These are phyloP conservation scores for Chlorocebus sabaeus DNA, from an alignment of 2,113 vertebrate species.

Conservation along the genomic window DNA sequence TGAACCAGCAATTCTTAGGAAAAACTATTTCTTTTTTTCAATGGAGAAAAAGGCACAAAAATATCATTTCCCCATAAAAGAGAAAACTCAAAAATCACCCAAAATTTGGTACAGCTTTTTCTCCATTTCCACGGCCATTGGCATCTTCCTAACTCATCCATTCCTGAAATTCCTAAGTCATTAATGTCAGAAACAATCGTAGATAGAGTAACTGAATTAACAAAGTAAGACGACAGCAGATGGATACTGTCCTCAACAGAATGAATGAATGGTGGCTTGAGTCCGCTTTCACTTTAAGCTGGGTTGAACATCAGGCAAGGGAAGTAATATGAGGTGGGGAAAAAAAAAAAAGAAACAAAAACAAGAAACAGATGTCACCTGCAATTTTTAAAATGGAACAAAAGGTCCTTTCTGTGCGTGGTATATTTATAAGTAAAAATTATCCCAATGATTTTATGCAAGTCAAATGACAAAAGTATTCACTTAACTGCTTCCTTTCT, in stretches of 20 bases:
- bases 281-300: background rate
- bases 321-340: rapidly evolving
- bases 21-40: background rate
- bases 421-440: background rate
- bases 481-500: background rate
- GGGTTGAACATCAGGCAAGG: background rate
- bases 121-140: background rate
- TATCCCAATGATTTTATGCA: background rate
- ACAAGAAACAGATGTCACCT: background rate
- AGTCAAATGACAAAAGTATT: background rate
- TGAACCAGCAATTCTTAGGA: background rate
- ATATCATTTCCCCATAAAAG: background rate
- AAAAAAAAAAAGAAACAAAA: background rate
- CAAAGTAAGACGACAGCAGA: slow-evolving; percentile 58
- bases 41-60: background rate
- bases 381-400: background rate
- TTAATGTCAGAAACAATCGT: background rate
- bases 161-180: background rate
- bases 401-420: background rate
- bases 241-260: slow-evolving; percentile 21
- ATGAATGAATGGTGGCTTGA: background rate
- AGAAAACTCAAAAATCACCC: background rate
- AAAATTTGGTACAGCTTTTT: background rate
- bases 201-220: slow-evolving; percentile 23
- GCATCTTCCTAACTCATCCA: background rate